Evolutionary conservation across 92 coral and sea anemone species (phyloP), one percentile per base, ranked within the genome.

Genomic region (Nematostella vectensis): DNA sequence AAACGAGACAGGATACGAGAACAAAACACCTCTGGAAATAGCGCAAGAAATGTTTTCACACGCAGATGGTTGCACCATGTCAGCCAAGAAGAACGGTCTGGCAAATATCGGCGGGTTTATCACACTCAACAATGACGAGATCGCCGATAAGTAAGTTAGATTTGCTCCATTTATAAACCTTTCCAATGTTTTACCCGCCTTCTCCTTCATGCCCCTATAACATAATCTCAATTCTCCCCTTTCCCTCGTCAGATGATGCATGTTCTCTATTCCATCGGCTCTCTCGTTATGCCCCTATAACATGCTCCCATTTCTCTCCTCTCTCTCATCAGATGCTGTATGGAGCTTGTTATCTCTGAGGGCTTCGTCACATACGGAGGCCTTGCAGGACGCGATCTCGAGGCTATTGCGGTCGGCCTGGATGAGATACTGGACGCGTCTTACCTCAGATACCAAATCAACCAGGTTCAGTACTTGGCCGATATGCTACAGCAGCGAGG

Each of bases 301-400:
- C n/a, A n/a, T n/a, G n/a, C n/a, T n/a, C n/a, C n/a, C n/a, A n/a
- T n/a, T n/a, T n/a, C n/a, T n/a, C n/a, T n/a, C n/a, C n/a, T n/a
- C n/a, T n/a, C n/a, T n/a, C n/a, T n/a, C n/a, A n/a, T n/a, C n/a
- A 67, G 73, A 12, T 76, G 83, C 56, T 76, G 80, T 20, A 70
- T 63, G 6, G 79, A 70, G 47, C 72, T 71, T 9, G 64, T 82
- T 29, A 63, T 82, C 13, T 63, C 89, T 23, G 89, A 82, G 33
- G 89, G 89, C 16, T 82, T 82, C 29, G 71, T 69, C 4, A 82
- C 89, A 0, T 82, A 82, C 28, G 89, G 89, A 10, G 89, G 89
- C 2, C 30, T 82, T 15, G 80, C 89, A 6, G 89, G 89, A 1
- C 76, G 89, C 24, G 89, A 82, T 25, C 63, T 83, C 16, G 91